Evolutionary conservation across 2,888 invertebrate genomes (phyloP), one percentile per base, ranked within the genome.

Genomic region (Drosophila pullipes): DNA sequence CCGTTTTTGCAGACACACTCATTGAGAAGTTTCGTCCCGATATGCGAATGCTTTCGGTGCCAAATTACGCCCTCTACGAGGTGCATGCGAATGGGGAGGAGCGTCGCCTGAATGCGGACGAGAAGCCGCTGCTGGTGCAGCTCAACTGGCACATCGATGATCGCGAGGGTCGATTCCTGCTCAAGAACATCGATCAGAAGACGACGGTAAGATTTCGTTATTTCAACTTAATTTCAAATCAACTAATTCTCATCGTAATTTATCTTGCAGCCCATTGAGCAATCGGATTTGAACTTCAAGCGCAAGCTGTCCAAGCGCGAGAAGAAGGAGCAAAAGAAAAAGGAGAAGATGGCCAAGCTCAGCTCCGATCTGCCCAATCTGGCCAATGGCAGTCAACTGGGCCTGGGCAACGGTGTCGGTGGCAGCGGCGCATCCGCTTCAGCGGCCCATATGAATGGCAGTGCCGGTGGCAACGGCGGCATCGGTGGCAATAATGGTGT

Each of bases 11-110:
- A 95, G 95, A 97, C 93, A 99, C 98, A 11, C 95, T 99, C 81
- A 98, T 99, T 87, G 99, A 99, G 94, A 99, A 99, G 94, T 99
- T 99, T 95, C 97, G 99, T 91, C 99, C 99, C 28, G 99, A 99
- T 94, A 98, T 99, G 98, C 96, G 98, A 82, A 99, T 99, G 99
- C 92, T 96, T 76, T 96, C 96, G 25, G 95, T 96, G 76, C 96
- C 96, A 71, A 96, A 96, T 83, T 96, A 96, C 93, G 96, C 96
- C 44, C 94, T 96, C 75, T 96, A 96, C 94, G 96, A 96, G 94
- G 95, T 96, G 62, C 96, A 96, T 94, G 96, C 96, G 75, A 96
- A 96, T 50, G 94, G 95, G 94, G 98, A 98, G 93, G 99, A 99
- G 94, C 95, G 99, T 74, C 96, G 96, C 88, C 95, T 99, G 91